phyloP scores from a whole-genome alignment of 2,113 vertebrate species.

The Strix uralensis region DNA sequence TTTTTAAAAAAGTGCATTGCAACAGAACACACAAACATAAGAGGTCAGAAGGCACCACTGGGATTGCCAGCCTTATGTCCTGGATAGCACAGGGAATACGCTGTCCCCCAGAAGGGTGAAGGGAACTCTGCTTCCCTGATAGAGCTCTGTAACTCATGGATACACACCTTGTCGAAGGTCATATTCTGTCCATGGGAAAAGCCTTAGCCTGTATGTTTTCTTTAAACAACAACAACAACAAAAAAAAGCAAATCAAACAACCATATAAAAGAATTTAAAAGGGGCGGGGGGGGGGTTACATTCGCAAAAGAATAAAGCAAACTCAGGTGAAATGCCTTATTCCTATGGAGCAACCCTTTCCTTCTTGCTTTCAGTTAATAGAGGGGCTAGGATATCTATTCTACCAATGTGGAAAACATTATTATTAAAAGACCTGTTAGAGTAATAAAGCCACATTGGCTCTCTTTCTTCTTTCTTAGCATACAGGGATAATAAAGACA shows the following conservation, averaged over 20 bases:
- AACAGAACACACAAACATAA: background rate
- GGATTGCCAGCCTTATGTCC: background rate
- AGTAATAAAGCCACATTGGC: background rate
- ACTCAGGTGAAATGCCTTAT: background rate
- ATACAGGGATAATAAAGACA: background rate
- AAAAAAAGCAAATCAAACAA: background rate
- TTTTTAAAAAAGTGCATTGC: background rate
- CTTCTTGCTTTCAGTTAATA: background rate
- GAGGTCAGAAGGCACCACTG: background rate
- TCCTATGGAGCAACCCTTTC: background rate
- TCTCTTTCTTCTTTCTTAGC: background rate
- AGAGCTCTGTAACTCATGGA: background rate
- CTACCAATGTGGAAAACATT: background rate
- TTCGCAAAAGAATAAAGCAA: background rate
- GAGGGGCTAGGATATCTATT: background rate
- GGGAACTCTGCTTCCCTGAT: background rate
- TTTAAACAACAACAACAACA: background rate
- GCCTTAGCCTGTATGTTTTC: background rate
- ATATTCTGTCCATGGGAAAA: background rate
- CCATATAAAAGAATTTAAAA: background rate
- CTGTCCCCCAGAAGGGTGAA: background rate
- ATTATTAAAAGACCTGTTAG: background rate
- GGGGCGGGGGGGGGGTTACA: background rate
- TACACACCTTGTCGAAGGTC: background rate
- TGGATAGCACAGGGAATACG: background rate